phyloP scores from a whole-genome alignment of 2,797 vertebrate genomes.

The Siniperca obscura region DNA sequence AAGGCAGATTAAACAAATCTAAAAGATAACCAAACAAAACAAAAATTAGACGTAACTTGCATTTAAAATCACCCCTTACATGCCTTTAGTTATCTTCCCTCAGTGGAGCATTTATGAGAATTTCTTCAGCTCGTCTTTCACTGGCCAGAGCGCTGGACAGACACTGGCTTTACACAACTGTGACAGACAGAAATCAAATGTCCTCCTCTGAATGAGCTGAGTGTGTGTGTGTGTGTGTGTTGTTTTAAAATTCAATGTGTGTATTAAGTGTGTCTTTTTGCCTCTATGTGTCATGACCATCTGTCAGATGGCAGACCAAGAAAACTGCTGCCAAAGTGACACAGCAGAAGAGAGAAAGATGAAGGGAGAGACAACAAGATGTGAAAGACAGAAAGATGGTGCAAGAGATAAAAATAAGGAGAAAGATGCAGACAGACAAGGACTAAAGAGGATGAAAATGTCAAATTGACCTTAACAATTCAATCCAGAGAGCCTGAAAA shows the following conservation, averaged over 20 bases:
- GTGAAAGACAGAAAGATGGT: constrained; percentile 3
- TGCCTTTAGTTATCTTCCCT: not conserved
- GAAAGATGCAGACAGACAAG: not conserved
- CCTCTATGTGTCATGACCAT: constrained; percentile 48
- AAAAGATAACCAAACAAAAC: not conserved
- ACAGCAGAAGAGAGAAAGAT: constrained; percentile 19
- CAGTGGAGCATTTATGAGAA: not conserved
- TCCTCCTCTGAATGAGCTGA: not conserved
- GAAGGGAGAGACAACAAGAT: not conserved
- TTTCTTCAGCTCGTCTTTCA: constrained; percentile 1
- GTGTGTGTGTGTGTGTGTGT: constrained; percentile 6
- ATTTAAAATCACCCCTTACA: not conserved
- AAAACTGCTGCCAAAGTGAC: constrained; percentile 27
- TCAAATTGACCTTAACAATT: not conserved
- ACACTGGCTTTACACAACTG: constrained; percentile 11
- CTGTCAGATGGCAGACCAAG: constrained; percentile 46
- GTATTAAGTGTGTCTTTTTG: constrained; percentile 29
- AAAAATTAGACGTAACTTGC: not conserved
- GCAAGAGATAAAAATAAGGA: not conserved
- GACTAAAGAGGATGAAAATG: not conserved
- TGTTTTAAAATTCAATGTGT: not conserved
- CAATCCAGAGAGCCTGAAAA: not conserved
- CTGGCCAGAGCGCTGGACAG: constrained; percentile 13
- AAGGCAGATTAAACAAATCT: constrained; percentile 18
- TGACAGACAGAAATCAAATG: constrained; percentile 18